Percentiles rank a stretch among this genome's conserved stretches.
phyloP scores from a whole-genome alignment of 92 coral and sea anemone genomes.

The Anthopleura xanthogrammica region DNA sequence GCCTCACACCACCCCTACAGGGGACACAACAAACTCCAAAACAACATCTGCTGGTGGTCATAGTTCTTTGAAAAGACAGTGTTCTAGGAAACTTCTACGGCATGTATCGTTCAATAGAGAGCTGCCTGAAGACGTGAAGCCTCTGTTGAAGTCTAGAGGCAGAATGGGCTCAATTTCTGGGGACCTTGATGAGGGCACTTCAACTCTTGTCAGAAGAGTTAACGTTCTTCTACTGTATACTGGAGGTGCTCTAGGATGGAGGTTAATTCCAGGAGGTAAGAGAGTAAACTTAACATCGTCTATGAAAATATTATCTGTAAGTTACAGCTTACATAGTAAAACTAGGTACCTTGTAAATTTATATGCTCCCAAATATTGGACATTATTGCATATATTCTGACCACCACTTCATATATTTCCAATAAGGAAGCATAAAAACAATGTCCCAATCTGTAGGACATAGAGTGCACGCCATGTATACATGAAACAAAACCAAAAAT shows the following conservation, averaged over 20 bases:
- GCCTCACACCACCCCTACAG: constrained; percentile 22
- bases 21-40: constrained; percentile 9
- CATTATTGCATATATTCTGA: too few species aligned
- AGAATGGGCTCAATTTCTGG: constrained; percentile 21
- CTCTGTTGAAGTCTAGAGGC: not conserved
- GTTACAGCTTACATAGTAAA: not conserved
- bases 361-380: too few species aligned
- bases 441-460: too few species aligned
- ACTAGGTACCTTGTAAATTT: too few species aligned
- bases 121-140: not conserved
- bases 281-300: too few species aligned
- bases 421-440: too few species aligned
- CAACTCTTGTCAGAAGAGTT: constrained; percentile 34
- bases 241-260: constrained; percentile 92
- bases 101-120: constrained; percentile 27
- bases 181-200: constrained; percentile 53
- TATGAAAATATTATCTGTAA: not conserved
- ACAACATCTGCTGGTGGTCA: not conserved
- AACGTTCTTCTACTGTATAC: constrained; percentile 69
- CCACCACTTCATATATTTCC: too few species aligned
- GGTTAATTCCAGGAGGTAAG: constrained; percentile 64
- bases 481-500: too few species aligned
- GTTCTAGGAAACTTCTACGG: constrained; percentile 15
- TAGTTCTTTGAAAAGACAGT: constrained; percentile 13
- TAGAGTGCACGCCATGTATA: too few species aligned